These are phyloP conservation scores for Subacronicta megacephala DNA, from an alignment of 2,888 invertebrate genomes.

Conservation along the genomic window DNA sequence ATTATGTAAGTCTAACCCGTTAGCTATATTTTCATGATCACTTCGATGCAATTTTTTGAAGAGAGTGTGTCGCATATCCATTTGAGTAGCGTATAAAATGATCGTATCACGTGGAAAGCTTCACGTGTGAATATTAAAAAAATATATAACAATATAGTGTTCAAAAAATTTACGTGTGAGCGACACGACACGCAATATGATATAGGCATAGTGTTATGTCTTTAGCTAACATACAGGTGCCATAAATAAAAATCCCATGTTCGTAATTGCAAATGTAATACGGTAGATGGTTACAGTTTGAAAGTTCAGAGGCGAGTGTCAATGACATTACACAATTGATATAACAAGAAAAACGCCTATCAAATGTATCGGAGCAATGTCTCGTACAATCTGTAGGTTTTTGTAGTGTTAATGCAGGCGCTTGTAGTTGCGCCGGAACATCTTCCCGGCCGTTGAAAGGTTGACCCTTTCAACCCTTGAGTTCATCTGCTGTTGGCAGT, in stretches of 20 bases:
- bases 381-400: no score
- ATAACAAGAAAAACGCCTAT: neutral
- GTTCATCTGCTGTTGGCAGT: neutral
- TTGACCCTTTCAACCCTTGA: slow-evolving; percentile 1
- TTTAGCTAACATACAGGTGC: slow-evolving; percentile 4
- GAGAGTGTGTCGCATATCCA: no score
- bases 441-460: neutral
- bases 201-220: neutral
- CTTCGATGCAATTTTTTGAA: no score
- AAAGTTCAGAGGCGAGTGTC: neutral
- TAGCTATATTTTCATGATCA: no score
- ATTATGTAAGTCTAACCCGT: no score
- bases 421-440: neutral
- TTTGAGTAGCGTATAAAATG: no score
- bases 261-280: slow-evolving; percentile 1
- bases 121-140: no score
- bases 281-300: slow-evolving; percentile 1
- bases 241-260: neutral
- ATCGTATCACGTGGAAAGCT: no score
- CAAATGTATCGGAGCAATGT: neutral
- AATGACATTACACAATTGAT: neutral
- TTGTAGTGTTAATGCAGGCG: no score
- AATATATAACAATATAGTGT: no score
- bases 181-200: no score
- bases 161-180: no score